phyloP scores from a whole-genome alignment of 2,797 vertebrate species.

The Champsocephalus esox region DNA sequence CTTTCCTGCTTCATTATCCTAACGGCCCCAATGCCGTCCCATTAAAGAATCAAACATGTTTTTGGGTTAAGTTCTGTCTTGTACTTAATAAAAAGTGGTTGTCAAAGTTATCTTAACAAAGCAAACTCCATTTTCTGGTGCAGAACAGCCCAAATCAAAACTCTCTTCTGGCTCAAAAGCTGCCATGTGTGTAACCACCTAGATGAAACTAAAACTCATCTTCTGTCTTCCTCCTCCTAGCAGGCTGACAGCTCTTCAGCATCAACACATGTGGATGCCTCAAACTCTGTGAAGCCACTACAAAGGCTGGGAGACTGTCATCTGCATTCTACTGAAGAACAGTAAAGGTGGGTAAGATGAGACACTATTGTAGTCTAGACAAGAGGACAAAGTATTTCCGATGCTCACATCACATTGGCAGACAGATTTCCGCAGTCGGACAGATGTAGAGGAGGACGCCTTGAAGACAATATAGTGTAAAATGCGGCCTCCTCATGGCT shows the following conservation, averaged over 20 bases:
- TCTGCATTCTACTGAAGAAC: slow-evolving; percentile 17
- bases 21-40: background rate
- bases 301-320: slow-evolving; percentile 22
- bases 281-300: slow-evolving; percentile 29
- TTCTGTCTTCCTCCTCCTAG: background rate
- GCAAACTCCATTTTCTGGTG: background rate
- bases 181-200: background rate
- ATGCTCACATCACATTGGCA: slow-evolving; percentile 9
- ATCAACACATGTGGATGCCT: slow-evolving; percentile 25
- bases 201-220: background rate
- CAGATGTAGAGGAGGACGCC: slow-evolving; percentile 17
- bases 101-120: background rate
- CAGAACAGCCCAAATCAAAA: background rate
- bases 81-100: background rate
- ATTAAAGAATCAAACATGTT: background rate
- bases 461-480: slow-evolving; percentile 45
- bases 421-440: slow-evolving; percentile 5
- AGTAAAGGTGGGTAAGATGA: slow-evolving; percentile 41
- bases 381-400: slow-evolving; percentile 26
- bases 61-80: background rate
- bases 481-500: slow-evolving; percentile 51
- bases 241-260: slow-evolving; percentile 11
- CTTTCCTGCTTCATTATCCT: background rate
- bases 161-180: background rate
- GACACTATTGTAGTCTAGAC: slow-evolving; percentile 13